A percentile compares a stretch with the other conserved stretches of the same genome.
These are phyloP conservation scores for Limnephilus auricula DNA, from an alignment of 2,888 invertebrate genomes.

Conservation along the genomic window DNA sequence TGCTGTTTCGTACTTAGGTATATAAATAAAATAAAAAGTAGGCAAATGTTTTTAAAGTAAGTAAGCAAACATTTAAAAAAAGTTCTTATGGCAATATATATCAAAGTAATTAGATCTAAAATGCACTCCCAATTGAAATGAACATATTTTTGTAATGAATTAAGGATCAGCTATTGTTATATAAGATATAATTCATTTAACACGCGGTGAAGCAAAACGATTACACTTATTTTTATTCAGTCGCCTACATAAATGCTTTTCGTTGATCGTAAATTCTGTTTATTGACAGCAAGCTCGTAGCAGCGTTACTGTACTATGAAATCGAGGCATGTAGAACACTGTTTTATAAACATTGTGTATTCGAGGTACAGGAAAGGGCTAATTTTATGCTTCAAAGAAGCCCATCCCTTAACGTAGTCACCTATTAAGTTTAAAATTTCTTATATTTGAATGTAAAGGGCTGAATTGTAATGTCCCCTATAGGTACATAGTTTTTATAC, in stretches of 20 bases:
- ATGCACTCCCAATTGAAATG: background rate
- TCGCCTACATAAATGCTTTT: background rate
- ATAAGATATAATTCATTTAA: background rate
- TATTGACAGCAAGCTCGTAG: constrained; percentile 8
- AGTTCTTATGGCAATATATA: too few species aligned
- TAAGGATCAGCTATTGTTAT: background rate
- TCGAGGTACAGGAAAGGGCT: constrained; percentile 59
- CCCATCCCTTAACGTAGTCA: constrained; percentile 53
- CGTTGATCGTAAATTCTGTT: constrained; percentile 4
- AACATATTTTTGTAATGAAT: background rate
- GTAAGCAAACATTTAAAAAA: too few species aligned
- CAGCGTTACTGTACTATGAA: background rate
- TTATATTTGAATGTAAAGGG: background rate
- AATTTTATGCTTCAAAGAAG: constrained; percentile 63
- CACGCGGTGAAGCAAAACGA: background rate
- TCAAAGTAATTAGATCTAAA: background rate
- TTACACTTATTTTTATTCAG: background rate
- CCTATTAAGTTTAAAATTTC: background rate
- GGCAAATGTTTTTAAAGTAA: too few species aligned
- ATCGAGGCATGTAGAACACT: constrained; percentile 7
- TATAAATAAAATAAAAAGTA: too few species aligned
- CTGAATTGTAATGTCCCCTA: background rate
- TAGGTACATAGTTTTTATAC: background rate
- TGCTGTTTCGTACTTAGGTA: too few species aligned
- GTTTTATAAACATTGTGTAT: background rate